Conservation (phyloP, 2,113 vertebrate genomes). For the Pionites leucogaster region DNA sequence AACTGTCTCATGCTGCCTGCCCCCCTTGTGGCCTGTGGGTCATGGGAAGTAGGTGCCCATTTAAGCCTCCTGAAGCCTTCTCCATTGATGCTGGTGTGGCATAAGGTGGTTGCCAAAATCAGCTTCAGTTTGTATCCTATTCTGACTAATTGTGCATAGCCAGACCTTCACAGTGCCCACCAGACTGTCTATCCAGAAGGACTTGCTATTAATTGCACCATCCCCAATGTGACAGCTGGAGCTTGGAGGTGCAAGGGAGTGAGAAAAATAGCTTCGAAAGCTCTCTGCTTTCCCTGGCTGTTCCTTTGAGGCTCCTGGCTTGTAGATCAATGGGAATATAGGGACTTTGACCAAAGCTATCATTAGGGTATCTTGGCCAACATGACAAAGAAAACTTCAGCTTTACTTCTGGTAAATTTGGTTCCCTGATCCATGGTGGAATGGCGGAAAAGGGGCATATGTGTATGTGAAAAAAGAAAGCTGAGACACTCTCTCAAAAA, state of each 20-base stretch:
- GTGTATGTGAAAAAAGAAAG: fast-evolving
- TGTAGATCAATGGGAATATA: constrained; percentile 2
- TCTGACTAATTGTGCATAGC: background rate
- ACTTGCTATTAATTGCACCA: background rate
- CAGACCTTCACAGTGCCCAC: background rate
- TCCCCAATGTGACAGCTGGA: background rate
- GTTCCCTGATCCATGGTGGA: background rate
- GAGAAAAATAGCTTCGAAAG: background rate
- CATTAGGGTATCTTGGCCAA: constrained; percentile 49
- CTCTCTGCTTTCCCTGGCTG: background rate
- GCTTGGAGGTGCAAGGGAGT: background rate
- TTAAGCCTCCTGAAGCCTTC: background rate
- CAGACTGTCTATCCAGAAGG: background rate
- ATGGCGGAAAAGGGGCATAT: background rate
- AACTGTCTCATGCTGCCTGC: fast-evolving
- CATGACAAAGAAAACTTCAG: background rate
- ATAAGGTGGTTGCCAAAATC: background rate
- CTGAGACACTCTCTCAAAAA: background rate
- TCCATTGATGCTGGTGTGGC: background rate
- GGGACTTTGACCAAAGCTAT: constrained; percentile 38
- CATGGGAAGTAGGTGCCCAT: background rate
- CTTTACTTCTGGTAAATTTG: constrained; percentile 48
- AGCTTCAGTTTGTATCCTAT: background rate
- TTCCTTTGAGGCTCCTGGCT: background rate
- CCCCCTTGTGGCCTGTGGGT: background rate